Evolutionary conservation across 1,140 invertebrate genomes (phyloP), one percentile per base, ranked within the genome.

Genomic region (Ips typographus): DNA sequence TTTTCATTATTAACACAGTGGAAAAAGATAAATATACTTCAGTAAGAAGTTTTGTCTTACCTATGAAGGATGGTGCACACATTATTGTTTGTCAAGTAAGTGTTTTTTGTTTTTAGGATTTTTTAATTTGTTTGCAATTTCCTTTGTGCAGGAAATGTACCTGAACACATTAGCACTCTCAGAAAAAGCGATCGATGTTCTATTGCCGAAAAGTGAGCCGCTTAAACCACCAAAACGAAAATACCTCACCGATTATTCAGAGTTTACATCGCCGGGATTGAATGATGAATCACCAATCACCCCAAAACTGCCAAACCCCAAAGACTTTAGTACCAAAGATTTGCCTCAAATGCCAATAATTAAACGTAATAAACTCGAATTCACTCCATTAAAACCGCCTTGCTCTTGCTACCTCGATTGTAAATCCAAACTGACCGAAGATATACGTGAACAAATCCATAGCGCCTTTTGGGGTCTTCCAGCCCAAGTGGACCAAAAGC

Each of bases 61-160:
- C 65, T 22, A 60, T 68, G 47, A 68, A 68, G 8, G 58, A 68
- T 53, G 65, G 56, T 7, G 65, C 43, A 7, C 65, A 68, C 8
- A 53, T 68, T 53, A 60, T 37, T 4, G 65, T 68, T 55, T 68
- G 65, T n/a, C 65, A 68, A 56, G 65, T 68, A 68, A 47, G 22
- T 22, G 22, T 22, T 22, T 22, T 22, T 22, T 22, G 0, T 55
- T 37, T 5, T 55, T 1, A 55, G 36, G 7, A 36, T 55, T 6
- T 8, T 55, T n/a, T 22, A 59, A 59, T 40, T 36, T 43, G 22
- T 41, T 43, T 60, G 58, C 1, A 47, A 47, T 57, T n/a, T n/a
- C n/a, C n/a, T n/a, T 60, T 5, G 40, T 59, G 7, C 49, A 67
- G 65, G 57, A 59, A 60, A 67, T 67, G 65, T 67, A 67, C 43